Base-by-base conservation (phyloP, 1,140 invertebrate genomes). In the Pygmarrhopalites habei region DNA sequence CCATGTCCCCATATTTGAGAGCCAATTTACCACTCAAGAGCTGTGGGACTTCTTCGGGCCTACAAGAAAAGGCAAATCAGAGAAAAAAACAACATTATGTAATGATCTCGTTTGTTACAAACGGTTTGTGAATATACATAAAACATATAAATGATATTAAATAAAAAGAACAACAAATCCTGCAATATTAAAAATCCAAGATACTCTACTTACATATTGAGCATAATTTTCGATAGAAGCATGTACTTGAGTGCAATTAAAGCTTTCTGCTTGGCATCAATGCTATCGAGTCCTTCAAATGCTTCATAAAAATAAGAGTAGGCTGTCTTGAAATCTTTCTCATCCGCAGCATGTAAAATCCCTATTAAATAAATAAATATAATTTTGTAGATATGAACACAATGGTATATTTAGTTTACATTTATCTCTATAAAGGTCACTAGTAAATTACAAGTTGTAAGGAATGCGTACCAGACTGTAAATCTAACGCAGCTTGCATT, bases 221-320 rank as follows among this genome's bases (percentile, higher is more conserved):
- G 78, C 93, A 98, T 97, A 65, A 99, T 98, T 82, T 99, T 99
- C 51, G 92, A 96, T 51, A 99, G 76, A 61, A 99, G 82, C 96
- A 99, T 99, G 77, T 99, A 99, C 75, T 99, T 99, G 1, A 99
- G 79, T 23, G 93, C 91, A 43, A 85, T 90, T 2, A 98, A 76
- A 12, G 96, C 95, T 77, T 93, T 95, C 23, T 55, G 17, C 15
- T 86, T 85, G 72, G 83, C 86, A 73, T 97, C 93, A 19, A 95
- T 88, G 69, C 92, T 95, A 77, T 99, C 95, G 78, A 95, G 98
- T 65, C 95, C 95, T 82, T 99, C 97, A 79, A 99, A 99, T 39
- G 96, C 96, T 82, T 99, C 97, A 79, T 98, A 99, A 75, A 99
- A 99, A 75, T 99, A 99, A 39, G 96, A 99, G 77, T 96, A 99